phyloP scores from a whole-genome alignment of 2,888 invertebrate genomes.

The Xestoiulus laeticollis region DNA sequence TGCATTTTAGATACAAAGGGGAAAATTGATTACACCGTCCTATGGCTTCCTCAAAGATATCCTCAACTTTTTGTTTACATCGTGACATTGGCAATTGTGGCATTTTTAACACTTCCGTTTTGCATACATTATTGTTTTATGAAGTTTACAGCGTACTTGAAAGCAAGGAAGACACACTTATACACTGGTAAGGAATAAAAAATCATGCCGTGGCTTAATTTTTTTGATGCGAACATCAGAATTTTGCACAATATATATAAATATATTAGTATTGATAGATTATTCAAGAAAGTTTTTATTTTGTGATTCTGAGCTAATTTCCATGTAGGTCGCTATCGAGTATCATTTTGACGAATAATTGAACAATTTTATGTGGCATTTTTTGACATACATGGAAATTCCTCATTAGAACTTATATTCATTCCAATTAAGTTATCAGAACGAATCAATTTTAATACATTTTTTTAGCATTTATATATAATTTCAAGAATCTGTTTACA shows the following conservation, averaged over 20 bases:
- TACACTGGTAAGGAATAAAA: not conserved
- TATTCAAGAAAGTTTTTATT: not conserved
- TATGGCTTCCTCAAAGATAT: slow-evolving; percentile 81
- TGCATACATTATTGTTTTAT: slow-evolving; percentile 50
- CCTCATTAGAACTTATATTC: not conserved
- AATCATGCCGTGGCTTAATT: not conserved
- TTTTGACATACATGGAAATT: not conserved
- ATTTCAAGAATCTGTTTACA: not conserved
- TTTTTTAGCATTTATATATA: no score
- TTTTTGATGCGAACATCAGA: not conserved
- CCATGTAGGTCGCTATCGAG: not conserved
- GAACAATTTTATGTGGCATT: not conserved
- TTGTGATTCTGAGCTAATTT: not conserved
- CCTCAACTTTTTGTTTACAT: slow-evolving; percentile 71
- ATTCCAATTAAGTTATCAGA: not conserved
- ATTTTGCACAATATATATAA: not conserved
- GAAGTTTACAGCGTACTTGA: slow-evolving; percentile 18
- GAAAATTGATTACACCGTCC: slow-evolving; percentile 71
- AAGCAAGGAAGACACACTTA: not conserved
- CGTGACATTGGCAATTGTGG: slow-evolving; percentile 52
- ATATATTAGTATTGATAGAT: not conserved
- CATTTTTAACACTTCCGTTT: slow-evolving; percentile 51
- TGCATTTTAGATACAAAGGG: slow-evolving; percentile 60
- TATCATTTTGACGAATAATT: not conserved
- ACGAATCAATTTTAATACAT: not conserved